A percentile compares a stretch with the other conserved stretches of the same genome.
Conservation (phyloP, 2,797 vertebrate genomes). For the Mareca strepera region DNA sequence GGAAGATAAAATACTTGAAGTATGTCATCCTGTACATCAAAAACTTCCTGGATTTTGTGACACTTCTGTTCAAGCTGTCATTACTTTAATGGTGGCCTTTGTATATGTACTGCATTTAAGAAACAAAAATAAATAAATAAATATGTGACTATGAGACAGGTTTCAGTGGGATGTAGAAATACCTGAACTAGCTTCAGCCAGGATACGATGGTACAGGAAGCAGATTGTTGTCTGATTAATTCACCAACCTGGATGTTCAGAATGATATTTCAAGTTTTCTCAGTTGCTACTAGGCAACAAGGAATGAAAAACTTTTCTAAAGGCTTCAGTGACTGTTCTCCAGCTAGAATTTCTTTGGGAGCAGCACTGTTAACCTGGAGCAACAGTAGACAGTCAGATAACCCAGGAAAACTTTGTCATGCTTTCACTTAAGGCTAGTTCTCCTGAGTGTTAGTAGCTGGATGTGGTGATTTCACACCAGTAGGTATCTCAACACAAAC, state of each 20-base stretch:
- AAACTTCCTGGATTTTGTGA: background rate
- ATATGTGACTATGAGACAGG: background rate
- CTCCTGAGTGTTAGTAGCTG: background rate
- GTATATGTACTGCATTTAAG: background rate
- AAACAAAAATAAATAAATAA: background rate
- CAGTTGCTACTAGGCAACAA: background rate
- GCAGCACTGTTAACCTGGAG: background rate
- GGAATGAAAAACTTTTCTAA: background rate
- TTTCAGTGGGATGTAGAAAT: background rate
- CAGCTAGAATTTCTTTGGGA: background rate
- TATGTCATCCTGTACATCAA: background rate
- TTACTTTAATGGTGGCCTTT: background rate
- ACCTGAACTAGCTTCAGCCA: background rate
- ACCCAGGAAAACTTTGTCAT: background rate
- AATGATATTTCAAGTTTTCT: background rate
- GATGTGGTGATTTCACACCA: too few relatives aligned
- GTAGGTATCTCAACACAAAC: too few relatives aligned
- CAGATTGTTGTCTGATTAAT: background rate
- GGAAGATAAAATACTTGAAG: background rate
- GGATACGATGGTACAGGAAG: background rate
- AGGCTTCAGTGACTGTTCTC: background rate
- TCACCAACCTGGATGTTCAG: background rate
- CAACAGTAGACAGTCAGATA: background rate
- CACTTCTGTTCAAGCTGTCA: background rate
- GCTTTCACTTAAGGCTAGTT: background rate